Conservation (phyloP, 2,888 invertebrate species). For the Heliconius charithonia region DNA sequence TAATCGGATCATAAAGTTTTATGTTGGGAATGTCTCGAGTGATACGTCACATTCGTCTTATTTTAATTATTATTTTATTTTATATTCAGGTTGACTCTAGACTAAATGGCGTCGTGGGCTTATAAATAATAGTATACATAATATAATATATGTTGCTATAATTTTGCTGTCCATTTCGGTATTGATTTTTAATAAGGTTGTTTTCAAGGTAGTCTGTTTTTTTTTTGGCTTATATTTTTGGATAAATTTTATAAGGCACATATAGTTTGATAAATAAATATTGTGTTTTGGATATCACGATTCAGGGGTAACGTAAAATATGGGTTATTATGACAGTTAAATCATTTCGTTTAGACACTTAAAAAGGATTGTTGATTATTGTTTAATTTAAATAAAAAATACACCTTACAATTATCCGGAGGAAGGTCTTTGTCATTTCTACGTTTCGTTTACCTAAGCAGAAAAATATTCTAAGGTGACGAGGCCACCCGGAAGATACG, state of each 20-base stretch:
- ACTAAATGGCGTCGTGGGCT: constrained; percentile 29
- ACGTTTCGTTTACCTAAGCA: no score
- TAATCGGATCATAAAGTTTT: constrained; percentile 30
- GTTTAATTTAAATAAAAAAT: neutral
- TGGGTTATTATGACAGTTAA: neutral
- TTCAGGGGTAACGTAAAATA: neutral
- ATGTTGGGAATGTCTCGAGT: constrained; percentile 18
- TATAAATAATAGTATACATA: constrained; percentile 1
- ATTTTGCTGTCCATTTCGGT: neutral
- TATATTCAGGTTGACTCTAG: constrained; percentile 10
- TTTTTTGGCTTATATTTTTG: neutral
- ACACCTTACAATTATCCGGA: no score
- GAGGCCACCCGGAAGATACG: no score
- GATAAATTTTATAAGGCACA: neutral
- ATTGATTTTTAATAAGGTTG: constrained; percentile 15
- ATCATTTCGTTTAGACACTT: neutral
- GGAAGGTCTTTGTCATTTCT: no score
- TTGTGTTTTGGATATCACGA: neutral
- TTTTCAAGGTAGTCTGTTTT: constrained; percentile 14
- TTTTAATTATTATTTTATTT: constrained; percentile 10
- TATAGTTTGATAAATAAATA: neutral
- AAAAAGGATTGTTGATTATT: neutral
- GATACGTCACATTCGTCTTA: neutral
- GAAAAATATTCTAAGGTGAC: no score
- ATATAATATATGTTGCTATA: neutral